A percentile compares a stretch with the other conserved stretches of the same genome.
These are phyloP conservation scores for Aleiodes alternator DNA, from an alignment of 2,888 invertebrate genomes.

Conservation along the genomic window DNA sequence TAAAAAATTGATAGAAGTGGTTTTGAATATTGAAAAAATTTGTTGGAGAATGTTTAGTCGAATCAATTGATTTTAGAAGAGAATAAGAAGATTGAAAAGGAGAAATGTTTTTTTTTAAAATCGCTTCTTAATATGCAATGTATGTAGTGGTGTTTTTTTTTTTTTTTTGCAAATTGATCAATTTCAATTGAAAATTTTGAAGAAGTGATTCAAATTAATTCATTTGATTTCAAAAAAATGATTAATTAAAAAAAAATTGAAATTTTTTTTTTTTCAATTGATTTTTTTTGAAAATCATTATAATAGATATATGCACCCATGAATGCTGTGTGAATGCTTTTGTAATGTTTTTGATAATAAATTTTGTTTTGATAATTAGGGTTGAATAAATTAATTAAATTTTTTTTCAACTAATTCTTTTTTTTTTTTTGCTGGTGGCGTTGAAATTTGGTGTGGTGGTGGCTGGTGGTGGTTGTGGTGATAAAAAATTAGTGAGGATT, in stretches of 20 bases:
- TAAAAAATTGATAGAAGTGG: constrained; percentile 19
- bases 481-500: constrained; percentile 49
- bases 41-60: not conserved
- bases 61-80: not conserved
- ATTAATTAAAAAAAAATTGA: not conserved
- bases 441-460: constrained; percentile 55
- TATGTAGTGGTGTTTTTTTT: constrained; percentile 22
- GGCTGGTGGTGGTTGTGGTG: constrained; percentile 56
- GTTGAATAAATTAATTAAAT: not conserved
- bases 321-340: constrained; percentile 33
- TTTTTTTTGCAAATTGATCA: not conserved
- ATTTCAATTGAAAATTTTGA: not conserved
- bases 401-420: constrained; percentile 2
- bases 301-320: not conserved
- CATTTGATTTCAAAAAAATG: not conserved
- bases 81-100: not conserved
- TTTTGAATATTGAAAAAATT: not conserved
- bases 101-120: not conserved
- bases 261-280: not conserved
- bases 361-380: not conserved
- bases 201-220: not conserved
- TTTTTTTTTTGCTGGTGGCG: constrained; percentile 46
- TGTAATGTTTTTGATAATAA: constrained; percentile 26
- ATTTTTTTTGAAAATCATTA: not conserved
- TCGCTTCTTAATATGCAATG: constrained; percentile 34